These are phyloP conservation scores for Gymnodraco acuticeps DNA, from an alignment of 2,797 vertebrate species.

Conservation along the genomic window DNA sequence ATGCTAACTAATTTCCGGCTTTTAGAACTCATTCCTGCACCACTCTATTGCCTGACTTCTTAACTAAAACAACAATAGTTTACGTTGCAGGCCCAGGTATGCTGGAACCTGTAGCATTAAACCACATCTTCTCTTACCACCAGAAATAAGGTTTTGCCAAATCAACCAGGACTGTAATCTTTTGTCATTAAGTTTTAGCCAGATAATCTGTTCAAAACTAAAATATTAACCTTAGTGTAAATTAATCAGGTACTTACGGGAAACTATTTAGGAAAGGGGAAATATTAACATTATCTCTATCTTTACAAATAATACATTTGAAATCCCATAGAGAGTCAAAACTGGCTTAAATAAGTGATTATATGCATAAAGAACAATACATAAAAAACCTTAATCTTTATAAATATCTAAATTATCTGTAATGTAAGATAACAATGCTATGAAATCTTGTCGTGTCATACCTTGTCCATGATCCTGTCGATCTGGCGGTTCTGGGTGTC, in stretches of 20 bases:
- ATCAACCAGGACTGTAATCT: background rate
- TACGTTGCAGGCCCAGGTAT: too few relatives aligned
- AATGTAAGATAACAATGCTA: background rate
- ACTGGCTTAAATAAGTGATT: background rate
- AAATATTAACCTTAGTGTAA: background rate
- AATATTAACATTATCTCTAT: background rate
- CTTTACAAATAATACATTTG: background rate
- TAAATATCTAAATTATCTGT: background rate
- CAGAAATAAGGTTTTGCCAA: too few relatives aligned
- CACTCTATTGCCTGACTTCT: too few relatives aligned
- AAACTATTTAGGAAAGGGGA: background rate
- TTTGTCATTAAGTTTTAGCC: background rate
- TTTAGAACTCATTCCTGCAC: too few relatives aligned
- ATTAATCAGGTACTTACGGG: background rate
- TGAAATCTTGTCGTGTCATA: conserved; percentile 62
- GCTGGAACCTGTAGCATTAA: too few relatives aligned
- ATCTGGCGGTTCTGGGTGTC: conserved; percentile 99
- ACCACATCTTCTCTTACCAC: too few relatives aligned
- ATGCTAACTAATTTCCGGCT: too few relatives aligned
- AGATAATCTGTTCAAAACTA: background rate
- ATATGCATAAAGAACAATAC: background rate
- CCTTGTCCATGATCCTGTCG: conserved; percentile 99
- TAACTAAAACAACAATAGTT: too few relatives aligned
- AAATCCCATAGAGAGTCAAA: too few relatives aligned
- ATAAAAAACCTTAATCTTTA: background rate